Percentiles rank a stretch among this genome's conserved stretches.
phyloP scores from a whole-genome alignment of 2,888 invertebrate genomes.

The Leptarthrus brevirostris region DNA sequence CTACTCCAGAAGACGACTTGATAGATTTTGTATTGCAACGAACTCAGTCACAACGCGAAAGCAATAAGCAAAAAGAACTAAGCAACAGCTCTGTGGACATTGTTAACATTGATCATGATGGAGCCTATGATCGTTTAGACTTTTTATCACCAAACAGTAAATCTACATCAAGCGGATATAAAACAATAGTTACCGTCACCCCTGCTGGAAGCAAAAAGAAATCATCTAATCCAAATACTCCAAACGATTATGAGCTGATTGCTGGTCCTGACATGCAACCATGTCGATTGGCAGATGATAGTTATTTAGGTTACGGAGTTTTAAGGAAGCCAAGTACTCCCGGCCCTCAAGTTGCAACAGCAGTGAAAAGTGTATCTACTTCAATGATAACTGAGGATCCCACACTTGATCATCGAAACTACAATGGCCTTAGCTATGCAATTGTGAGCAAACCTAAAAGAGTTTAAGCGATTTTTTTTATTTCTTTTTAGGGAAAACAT shows the following conservation, averaged over 20 bases:
- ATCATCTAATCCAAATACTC: slow-evolving; percentile 65
- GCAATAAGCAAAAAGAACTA: slow-evolving; percentile 69
- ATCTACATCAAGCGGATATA: slow-evolving; percentile 76
- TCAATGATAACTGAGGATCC: slow-evolving; percentile 57
- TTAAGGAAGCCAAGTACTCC: slow-evolving; percentile 75
- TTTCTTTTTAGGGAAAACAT: background rate
- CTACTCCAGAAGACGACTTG: slow-evolving; percentile 63
- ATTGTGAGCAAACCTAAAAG: slow-evolving; percentile 87
- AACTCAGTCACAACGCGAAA: slow-evolving; percentile 64
- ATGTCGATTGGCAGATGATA: slow-evolving; percentile 81
- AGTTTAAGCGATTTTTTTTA: slow-evolving; percentile 70
- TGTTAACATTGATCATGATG: slow-evolving; percentile 58
- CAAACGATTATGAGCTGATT: slow-evolving; percentile 84
- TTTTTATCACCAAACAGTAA: slow-evolving; percentile 83
- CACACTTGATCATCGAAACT: slow-evolving; percentile 75
- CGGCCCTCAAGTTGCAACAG: slow-evolving; percentile 70
- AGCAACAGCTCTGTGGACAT: slow-evolving; percentile 64
- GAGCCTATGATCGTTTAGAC: slow-evolving; percentile 80
- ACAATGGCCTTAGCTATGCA: slow-evolving; percentile 84
- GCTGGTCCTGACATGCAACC: slow-evolving; percentile 74
- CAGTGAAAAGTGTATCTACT: slow-evolving; percentile 61
- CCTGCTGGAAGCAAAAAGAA: slow-evolving; percentile 65
- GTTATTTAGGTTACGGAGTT: slow-evolving; percentile 82
- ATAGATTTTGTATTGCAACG: slow-evolving; percentile 67
- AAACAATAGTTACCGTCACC: slow-evolving; percentile 76